A percentile compares a stretch with the other conserved stretches of the same genome.
phyloP scores from a whole-genome alignment of 2,888 invertebrate genomes.

The Eurois occulta region DNA sequence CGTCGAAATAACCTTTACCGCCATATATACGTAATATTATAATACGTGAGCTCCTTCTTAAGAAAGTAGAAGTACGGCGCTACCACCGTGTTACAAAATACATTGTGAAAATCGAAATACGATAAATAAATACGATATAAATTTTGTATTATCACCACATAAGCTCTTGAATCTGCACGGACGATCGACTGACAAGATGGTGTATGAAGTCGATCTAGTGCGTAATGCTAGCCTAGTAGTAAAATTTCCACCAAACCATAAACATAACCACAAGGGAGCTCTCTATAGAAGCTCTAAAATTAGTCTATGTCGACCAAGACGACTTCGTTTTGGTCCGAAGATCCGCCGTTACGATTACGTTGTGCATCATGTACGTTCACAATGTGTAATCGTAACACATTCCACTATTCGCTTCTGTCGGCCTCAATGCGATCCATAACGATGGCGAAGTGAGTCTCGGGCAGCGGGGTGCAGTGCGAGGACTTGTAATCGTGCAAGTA shows the following conservation, averaged over 20 bases:
- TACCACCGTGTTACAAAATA: slow-evolving; percentile 2
- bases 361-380: not conserved
- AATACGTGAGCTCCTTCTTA: not conserved
- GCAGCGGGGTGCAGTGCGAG: slow-evolving; percentile 96
- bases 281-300: slow-evolving; percentile 1
- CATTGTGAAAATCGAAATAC: slow-evolving; percentile 27
- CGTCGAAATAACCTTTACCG: not conserved
- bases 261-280: slow-evolving; percentile 1
- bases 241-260: slow-evolving; percentile 2
- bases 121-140: slow-evolving; percentile 35
- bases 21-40: slow-evolving; percentile 4
- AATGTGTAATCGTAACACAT: slow-evolving; percentile 13
- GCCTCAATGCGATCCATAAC: slow-evolving; percentile 49
- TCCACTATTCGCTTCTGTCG: slow-evolving; percentile 16
- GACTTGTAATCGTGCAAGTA: slow-evolving; percentile 96
- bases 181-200: slow-evolving; percentile 3
- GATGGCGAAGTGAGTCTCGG: slow-evolving; percentile 88
- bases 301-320: slow-evolving; percentile 13
- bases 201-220: slow-evolving; percentile 28
- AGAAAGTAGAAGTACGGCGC: not conserved
- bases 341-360: not conserved
- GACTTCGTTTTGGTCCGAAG: not conserved
- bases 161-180: slow-evolving; percentile 43
- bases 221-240: slow-evolving; percentile 23
- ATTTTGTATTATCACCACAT: slow-evolving; percentile 50